Base-by-base conservation (phyloP, 2,797 vertebrate species). In the Dallia pectoralis region DNA sequence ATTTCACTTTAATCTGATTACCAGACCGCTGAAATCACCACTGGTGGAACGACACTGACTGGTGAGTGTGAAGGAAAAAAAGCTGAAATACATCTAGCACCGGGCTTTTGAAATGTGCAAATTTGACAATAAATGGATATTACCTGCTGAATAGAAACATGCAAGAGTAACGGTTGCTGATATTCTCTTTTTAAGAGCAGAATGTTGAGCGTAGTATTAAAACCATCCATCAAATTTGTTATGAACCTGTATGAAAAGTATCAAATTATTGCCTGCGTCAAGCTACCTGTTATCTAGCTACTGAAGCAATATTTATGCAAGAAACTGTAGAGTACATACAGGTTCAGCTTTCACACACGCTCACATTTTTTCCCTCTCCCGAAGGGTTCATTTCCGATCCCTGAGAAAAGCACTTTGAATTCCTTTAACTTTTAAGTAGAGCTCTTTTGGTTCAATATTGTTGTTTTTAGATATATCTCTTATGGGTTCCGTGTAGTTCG, bases 211-310 rank as follows among this genome's bases (percentile, higher is more conserved):
- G 84, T 67, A 76, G 84, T 89, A 91, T 91, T 90, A 90, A 86
- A 77, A 74, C 87, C 75, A 91, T 90, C 88, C 87, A 90, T 91
- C 87, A 89, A 82, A 79, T 77, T 73, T 85, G 85, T 87, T 88
- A 86, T 56, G 75, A 80, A 81, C 76, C 6, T 59, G 53, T 59
- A 12, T 59, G 53, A 25, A 59, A 59, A 59, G 22, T 59, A 59
- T 59, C 8, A 4, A 59, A 59, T 59, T 0, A 59, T 59, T 25
- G 25, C 53, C 53, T 59, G 22, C 12, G 25, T 59, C 3, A 59
- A 59, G 53, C 53, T 14, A 51, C n/a, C 22, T 6, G 22, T 59
- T 59, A 59, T 59, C 11, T 27, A 59, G 22, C 3, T 59, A 59
- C 53, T 25, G 22, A 25, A 59, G 53, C 53, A 59, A 59, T 25